Evolutionary conservation across 2,888 invertebrate species (phyloP).

Genomic region (Plusia festucae): DNA sequence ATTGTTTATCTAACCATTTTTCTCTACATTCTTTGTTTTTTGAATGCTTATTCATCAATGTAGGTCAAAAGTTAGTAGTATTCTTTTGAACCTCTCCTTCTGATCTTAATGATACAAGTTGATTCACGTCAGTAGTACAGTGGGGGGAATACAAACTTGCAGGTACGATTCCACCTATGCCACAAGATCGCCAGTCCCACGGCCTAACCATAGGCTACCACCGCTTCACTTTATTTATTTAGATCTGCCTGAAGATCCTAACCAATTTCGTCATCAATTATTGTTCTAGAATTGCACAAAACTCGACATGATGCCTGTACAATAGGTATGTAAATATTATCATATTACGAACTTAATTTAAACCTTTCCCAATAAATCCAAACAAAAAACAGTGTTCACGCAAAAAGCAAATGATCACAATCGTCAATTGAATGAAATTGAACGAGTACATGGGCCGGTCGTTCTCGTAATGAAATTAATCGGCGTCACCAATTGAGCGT

Average conservation of each 20-base stretch:
- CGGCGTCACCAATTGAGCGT: conserved; percentile 56
- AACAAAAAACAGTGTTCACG: conserved; percentile 28
- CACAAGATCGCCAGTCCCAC: too few relatives aligned
- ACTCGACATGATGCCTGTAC: not conserved
- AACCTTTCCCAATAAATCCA: conserved; percentile 12
- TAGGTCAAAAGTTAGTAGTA: too few relatives aligned
- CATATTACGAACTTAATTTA: not conserved
- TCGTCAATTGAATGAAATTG: conserved; percentile 56
- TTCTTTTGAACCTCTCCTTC: too few relatives aligned
- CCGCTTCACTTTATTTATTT: too few relatives aligned
- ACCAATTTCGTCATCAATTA: not conserved
- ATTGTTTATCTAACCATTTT: not conserved
- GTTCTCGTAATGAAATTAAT: conserved; percentile 59
- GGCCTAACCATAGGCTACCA: too few relatives aligned
- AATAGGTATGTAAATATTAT: not conserved
- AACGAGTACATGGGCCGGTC: conserved; percentile 52
- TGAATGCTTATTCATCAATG: too few relatives aligned
- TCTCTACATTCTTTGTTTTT: too few relatives aligned
- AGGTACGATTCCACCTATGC: too few relatives aligned
- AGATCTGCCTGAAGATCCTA: too few relatives aligned
- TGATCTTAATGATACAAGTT: too few relatives aligned
- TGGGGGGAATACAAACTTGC: too few relatives aligned
- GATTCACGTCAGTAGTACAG: too few relatives aligned
- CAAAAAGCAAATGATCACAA: conserved; percentile 51
- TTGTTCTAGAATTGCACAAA: not conserved